Evolutionary conservation across 2,888 invertebrate genomes (phyloP), one percentile per base, ranked within the genome.

Genomic region (Stegana nigrithorax): DNA sequence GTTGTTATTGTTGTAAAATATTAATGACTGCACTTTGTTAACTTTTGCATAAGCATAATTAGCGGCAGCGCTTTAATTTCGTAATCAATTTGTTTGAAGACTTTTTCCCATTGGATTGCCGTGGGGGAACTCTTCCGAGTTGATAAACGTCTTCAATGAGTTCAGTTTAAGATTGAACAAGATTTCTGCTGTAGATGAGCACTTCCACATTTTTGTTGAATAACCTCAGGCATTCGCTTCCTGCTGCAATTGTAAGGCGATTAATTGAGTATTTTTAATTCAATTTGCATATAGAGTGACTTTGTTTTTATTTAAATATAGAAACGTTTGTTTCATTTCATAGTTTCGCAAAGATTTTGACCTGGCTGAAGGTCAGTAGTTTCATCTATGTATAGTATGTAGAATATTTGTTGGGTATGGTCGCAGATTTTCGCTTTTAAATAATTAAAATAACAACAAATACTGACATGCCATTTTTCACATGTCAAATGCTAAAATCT

Each of bases 361-460:
- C 53, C 53, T 36, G 53, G 21, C 12, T 10, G 32, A 55, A 55
- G 53, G 53, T 32, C 53, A 23, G 6, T 47, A 25, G 25, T 47
- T 47, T 21, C 19, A 17, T 8, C 23, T n/a, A 47, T 23, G 12
- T 23, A 23, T 23, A 47, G 7, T 10, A 47, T 39, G n/a, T 39
- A 39, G n/a, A 39, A 39, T 12, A 39, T 8, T 39, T 39, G 12
- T 39, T 39, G n/a, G 17, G 39, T 2, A 39, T 45, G 50, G n/a
- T n/a, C n/a, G 8, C 2, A 50, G 26, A 50, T 23, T 42, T 42
- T 42, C 50, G 26, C 26, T 50, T 50, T 26, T 25, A 50, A 14
- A 42, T 42, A 14, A 50, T 50, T 45, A 21, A 45, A 45, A 32
- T 32, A 32, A 32, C n/a, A n/a, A 4, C 10, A 32, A 32, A 42